Conservation (phyloP, 2,888 invertebrate species). For the Hyles lineata region DNA sequence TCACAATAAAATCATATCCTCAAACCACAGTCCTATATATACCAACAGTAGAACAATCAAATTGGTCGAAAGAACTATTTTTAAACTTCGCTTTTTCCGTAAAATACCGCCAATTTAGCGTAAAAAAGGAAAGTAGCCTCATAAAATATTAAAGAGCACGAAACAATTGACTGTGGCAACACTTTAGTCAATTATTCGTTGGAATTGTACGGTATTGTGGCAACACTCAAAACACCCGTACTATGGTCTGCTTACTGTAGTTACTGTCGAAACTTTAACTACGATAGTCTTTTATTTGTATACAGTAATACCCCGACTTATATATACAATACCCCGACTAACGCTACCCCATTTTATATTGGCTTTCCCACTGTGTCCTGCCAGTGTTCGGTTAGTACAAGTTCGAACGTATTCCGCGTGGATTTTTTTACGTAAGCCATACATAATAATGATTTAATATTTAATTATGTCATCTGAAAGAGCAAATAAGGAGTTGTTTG, state of each 20-base stretch:
- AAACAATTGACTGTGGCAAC: constrained; percentile 15
- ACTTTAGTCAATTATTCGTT: constrained; percentile 29
- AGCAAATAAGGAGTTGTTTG: no score
- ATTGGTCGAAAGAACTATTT: not conserved
- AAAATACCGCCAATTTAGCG: constrained; percentile 7
- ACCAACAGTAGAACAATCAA: not conserved
- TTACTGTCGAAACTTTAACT: not conserved
- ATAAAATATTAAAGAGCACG: constrained; percentile 15
- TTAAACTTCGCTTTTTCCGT: not conserved
- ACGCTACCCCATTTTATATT: no score
- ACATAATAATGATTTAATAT: no score
- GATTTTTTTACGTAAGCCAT: no score
- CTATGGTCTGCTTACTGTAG: not conserved
- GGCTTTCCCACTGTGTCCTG: no score
- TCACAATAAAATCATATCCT: no score
- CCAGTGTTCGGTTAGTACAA: no score
- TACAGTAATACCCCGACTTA: no score
- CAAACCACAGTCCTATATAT: not conserved
- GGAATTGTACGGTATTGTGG: constrained; percentile 19
- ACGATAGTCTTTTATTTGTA: not conserved
- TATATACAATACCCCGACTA: no score
- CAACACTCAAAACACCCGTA: constrained; percentile 21
- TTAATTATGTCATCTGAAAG: no score
- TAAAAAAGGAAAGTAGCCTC: constrained; percentile 9
- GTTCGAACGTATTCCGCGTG: no score